Base-by-base conservation (phyloP, 2,888 invertebrate species). In the Parthenolecanium corni region DNA sequence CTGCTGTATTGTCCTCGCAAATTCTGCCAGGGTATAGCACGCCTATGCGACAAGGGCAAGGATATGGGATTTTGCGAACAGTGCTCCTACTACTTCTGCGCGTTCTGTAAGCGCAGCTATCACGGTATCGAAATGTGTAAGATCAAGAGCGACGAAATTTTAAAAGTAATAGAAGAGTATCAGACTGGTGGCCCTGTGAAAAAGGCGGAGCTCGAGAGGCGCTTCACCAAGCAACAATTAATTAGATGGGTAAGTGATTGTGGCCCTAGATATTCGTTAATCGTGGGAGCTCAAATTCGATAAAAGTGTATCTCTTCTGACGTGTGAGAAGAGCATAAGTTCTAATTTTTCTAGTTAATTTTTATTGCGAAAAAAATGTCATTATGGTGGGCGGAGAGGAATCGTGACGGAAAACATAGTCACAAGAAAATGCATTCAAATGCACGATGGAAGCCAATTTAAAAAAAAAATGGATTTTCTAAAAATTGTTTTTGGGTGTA, bases 1-100 rank as follows among this genome's bases (percentile, higher is more conserved):
- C 20, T 61, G n/a, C 23, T 61, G 25, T 61, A 61, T 23, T 61
- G 61, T 40, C 61, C 61, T 3, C 21, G 61, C 20, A 49, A 61
- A 49, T 31, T 61, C 1, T 61, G 61, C 21, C 61, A 61, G 40
- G 36, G 61, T 5, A 49, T 61, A 3, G 61, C 61, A 14, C 61
- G 49, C 38, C 36, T 46, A 11, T 49, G 21, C 21, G 23, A 21
- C 5, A 23, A 23, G 14, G 40, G 61, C 23, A 20, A 6, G 23
- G 61, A 61, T 16, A 36, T 61, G 51, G 25, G 61, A 12, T 36
- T 49, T 25, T 61, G 61, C 40, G 49, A 31, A 16, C 31, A 36
- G 20, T 61, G 61, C 20, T 18, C n/a, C 31, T 61, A 49, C 36
- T 61, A 61, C 21, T 61, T 61, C 16, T 61, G 61, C 23, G 21